Conservation (phyloP, 2,113 vertebrate species). For the Phyllostomus discolor region DNA sequence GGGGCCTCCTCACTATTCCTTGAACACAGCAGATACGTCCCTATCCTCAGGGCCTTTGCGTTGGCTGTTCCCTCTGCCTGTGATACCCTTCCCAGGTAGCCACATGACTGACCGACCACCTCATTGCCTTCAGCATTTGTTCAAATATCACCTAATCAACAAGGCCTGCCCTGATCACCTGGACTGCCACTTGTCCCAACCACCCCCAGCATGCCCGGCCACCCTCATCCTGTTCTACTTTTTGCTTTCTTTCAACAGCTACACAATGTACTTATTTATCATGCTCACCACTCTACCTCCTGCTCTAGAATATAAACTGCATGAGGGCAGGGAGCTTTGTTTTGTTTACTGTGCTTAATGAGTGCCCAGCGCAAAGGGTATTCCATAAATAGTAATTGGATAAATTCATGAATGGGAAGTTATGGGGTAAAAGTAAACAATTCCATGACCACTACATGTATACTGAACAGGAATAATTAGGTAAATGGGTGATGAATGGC, state of each 20-base stretch:
- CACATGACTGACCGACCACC: too few relatives aligned
- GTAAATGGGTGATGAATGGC: background rate
- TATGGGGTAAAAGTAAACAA: background rate
- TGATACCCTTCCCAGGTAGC: background rate
- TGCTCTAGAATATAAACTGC: background rate
- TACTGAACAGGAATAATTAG: background rate
- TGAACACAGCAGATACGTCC: background rate
- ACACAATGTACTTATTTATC: background rate
- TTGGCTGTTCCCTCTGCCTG: background rate
- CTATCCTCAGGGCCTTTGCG: background rate
- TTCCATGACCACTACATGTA: background rate
- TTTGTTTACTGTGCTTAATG: background rate
- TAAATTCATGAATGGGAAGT: background rate
- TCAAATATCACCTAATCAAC: background rate
- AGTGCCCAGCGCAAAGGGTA: background rate
- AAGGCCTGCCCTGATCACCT: background rate
- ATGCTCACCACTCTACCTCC: background rate
- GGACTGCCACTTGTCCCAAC: accelerated
- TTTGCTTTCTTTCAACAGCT: background rate
- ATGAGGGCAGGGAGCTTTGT: background rate
- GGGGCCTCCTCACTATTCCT: background rate
- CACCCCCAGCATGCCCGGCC: background rate
- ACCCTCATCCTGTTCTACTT: background rate
- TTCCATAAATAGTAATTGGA: background rate
- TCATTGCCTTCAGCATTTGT: background rate